Evolutionary conservation across 2,888 invertebrate species (phyloP).

Genomic region (Spialia ferax): DNA sequence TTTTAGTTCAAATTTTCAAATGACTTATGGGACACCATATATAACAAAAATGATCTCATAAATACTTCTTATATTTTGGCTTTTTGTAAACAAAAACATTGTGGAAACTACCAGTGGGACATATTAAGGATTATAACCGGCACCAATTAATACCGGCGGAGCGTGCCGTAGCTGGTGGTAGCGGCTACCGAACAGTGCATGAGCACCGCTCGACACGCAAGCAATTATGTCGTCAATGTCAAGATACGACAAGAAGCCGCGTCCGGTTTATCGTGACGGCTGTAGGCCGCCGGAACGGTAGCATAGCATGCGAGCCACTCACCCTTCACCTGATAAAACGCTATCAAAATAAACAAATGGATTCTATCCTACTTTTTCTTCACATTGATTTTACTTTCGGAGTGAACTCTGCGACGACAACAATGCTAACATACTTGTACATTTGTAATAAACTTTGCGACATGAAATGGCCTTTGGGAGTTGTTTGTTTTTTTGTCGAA

Average conservation of each 20-base stretch:
- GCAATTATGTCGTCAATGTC: constrained; percentile 21
- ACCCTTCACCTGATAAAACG: constrained; percentile 1
- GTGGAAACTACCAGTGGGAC: too few species aligned
- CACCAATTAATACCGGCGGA: too few species aligned
- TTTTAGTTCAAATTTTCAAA: too few species aligned
- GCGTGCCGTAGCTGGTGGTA: too few species aligned
- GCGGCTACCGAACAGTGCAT: too few species aligned
- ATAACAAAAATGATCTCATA: too few species aligned
- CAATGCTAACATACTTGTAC: constrained; percentile 6
- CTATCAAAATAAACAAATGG: constrained; percentile 13
- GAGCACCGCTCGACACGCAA: constrained; percentile 13
- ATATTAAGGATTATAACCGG: too few species aligned
- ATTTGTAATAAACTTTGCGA: background rate
- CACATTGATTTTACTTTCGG: background rate
- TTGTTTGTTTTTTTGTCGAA: background rate
- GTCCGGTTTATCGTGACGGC: background rate
- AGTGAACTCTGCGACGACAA: background rate
- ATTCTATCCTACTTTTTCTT: constrained; percentile 9
- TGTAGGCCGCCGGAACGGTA: background rate
- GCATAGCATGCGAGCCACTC: constrained; percentile 1
- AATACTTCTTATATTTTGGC: too few species aligned
- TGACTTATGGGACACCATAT: too few species aligned
- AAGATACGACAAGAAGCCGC: background rate
- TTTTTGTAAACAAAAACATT: too few species aligned
- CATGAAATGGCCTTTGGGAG: constrained; percentile 14